phyloP scores from a whole-genome alignment of 2,888 invertebrate species.

The Galerucella calmariensis region DNA sequence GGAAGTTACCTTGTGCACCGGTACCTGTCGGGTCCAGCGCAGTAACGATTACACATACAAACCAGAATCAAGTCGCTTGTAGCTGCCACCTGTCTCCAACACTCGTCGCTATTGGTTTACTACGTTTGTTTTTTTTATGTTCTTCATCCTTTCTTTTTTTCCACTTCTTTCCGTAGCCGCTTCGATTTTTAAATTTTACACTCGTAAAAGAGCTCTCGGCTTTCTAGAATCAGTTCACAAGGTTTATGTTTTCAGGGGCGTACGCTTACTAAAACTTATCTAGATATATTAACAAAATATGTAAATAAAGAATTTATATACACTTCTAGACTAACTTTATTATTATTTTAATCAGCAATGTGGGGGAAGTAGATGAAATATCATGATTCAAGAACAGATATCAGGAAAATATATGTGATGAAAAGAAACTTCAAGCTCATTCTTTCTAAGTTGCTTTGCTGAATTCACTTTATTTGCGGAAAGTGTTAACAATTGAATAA shows the following conservation, averaged over 20 bases:
- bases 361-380: too few relatives aligned
- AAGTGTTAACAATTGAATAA: too few relatives aligned
- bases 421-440: too few relatives aligned
- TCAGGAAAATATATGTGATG: too few relatives aligned
- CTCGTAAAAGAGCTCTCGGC: constrained; percentile 44
- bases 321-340: too few relatives aligned
- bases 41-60: constrained; percentile 59
- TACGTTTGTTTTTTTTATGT: constrained; percentile 58
- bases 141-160: constrained; percentile 26
- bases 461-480: too few relatives aligned
- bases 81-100: constrained; percentile 63
- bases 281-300: neutral
- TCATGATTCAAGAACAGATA: too few relatives aligned
- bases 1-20: constrained; percentile 43
- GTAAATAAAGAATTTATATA: neutral
- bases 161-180: constrained; percentile 50
- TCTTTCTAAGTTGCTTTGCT: too few relatives aligned
- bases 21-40: constrained; percentile 52
- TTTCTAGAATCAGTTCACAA: constrained; percentile 25
- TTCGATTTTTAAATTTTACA: constrained; percentile 51
- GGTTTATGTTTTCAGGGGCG: constrained; percentile 11
- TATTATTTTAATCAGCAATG: too few relatives aligned
- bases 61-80: constrained; percentile 60
- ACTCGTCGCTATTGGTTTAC: constrained; percentile 62
- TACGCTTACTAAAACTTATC: neutral